Percentiles rank a stretch among this genome's conserved stretches.
Conservation (phyloP, 2,113 vertebrate genomes). For the Grallaria varia region DNA sequence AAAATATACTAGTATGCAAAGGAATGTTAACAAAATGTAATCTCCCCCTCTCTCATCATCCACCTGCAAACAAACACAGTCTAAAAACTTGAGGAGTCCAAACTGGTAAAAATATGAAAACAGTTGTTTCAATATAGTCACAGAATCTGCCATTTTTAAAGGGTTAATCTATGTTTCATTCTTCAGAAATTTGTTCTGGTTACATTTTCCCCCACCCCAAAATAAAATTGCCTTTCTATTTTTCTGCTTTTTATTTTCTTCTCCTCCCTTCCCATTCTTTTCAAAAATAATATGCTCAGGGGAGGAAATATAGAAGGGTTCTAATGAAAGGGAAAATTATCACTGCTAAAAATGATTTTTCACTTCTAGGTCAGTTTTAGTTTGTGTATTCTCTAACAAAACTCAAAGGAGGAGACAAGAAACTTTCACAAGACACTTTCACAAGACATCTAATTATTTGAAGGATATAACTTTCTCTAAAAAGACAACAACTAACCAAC, state of each 20-base stretch:
- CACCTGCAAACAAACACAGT: neutral
- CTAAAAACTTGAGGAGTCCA: neutral
- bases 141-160: neutral
- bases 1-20: neutral
- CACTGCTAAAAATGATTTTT: neutral
- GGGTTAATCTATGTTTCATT: neutral
- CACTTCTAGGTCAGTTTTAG: neutral
- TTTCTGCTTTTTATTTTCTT: neutral
- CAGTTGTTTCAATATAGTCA: neutral
- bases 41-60: neutral
- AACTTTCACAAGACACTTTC: neutral
- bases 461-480: neutral
- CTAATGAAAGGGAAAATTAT: neutral
- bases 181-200: neutral
- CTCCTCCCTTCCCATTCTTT: neutral
- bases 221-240: neutral
- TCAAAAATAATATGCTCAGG: neutral
- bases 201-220: neutral
- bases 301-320: neutral
- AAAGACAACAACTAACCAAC: neutral
- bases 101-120: neutral
- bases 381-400: neutral
- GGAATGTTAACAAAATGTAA: neutral
- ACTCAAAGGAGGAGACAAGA: neutral
- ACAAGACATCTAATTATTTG: neutral